Base-by-base conservation (phyloP, 2,797 vertebrate species). In the Acipenser transmontanus region DNA sequence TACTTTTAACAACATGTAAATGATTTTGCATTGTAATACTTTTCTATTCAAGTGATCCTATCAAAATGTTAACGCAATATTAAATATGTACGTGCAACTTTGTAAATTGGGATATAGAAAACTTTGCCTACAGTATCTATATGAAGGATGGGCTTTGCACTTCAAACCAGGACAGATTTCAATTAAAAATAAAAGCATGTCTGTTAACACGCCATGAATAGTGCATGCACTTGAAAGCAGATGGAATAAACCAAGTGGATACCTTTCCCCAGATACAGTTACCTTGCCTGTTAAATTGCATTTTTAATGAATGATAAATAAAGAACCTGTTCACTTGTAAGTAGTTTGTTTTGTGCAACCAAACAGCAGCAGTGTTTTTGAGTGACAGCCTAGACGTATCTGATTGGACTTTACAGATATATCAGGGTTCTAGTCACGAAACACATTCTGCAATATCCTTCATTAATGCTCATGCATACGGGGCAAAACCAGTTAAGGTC, bases 251-350 rank as follows among this genome's bases (percentile, higher is more conserved):
- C 69, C 5, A 17, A 60, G 72, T 77, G 70, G 73, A 47, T 64
- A 63, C 8, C 17, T 20, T 69, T 70, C 71, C 66, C 69, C 68
- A 69, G 14, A 48, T 73, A 56, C 54, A 13, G 48, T 66, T 66
- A 34, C 69, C 68, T 73, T 75, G 74, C 66, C 54, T 72, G 49
- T 71, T 74, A 69, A 57, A 67, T 52, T 76, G 71, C 75, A 49
- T 72, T 77, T 72, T 71, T 68, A 68, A 52, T 67, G 71, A 66
- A 66, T 68, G 56, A 67, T 61, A 78, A 77, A 76, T 71, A 73
- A 72, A 11, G 48, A 50, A 17, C 62, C 68, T 70, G 59, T 61
- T 75, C 56, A 62, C 75, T 66, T 76, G 48, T 61, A 61, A 74
- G 65, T 51, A 47, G 20, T 67, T 78, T 72, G 65, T 61, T 80